Evolutionary conservation across 2,113 vertebrate species (phyloP).

Genomic region (Cynocephalus volans): DNA sequence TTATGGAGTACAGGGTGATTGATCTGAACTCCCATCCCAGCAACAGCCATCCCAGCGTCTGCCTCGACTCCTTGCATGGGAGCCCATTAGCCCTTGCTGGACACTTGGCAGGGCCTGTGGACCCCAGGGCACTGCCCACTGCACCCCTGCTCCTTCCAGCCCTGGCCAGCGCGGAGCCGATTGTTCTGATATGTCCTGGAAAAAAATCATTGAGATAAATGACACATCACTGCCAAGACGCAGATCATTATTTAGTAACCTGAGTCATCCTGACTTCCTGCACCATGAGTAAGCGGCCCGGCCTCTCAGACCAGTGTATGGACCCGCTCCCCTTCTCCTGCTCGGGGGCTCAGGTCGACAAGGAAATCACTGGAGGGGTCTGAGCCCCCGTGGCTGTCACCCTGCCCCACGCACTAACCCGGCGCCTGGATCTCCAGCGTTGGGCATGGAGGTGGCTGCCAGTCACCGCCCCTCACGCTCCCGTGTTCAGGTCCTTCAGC

Average conservation of each 20-base stretch:
- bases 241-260: not conserved
- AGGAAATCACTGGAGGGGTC: rapidly evolving
- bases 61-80: rapidly evolving
- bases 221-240: not conserved
- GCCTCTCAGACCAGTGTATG: rapidly evolving
- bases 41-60: not conserved
- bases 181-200: not conserved
- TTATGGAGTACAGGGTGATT: rapidly evolving
- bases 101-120: rapidly evolving
- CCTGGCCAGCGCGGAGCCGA: rapidly evolving
- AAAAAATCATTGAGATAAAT: not conserved
- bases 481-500: not conserved
- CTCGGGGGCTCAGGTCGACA: rapidly evolving
- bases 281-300: rapidly evolving
- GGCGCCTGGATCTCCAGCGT: rapidly evolving
- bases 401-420: rapidly evolving
- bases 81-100: rapidly evolving
- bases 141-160: too few species aligned
- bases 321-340: not conserved
- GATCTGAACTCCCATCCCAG: not conserved
- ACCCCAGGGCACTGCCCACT: rapidly evolving
- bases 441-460: too few species aligned
- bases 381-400: rapidly evolving
- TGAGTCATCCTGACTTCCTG: rapidly evolving
- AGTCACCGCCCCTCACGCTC: rapidly evolving